Conservation (phyloP, 2,113 vertebrate species). For the Jaculus jaculus region DNA sequence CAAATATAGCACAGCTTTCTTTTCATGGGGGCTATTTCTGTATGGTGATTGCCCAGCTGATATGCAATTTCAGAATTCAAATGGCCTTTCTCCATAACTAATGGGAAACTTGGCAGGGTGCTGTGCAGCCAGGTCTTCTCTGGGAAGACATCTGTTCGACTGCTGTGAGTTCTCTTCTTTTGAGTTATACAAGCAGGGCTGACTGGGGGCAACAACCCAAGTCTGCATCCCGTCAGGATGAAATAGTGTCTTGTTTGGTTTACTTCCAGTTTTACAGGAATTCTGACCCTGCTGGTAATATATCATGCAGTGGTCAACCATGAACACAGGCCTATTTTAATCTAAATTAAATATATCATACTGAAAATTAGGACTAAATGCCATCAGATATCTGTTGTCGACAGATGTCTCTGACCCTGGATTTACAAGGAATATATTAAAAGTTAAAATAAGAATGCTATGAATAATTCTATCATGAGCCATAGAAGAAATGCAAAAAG, state of each 20-base stretch:
- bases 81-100: slow-evolving; percentile 76
- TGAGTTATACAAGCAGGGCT: slow-evolving; percentile 53
- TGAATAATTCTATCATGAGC: slow-evolving; percentile 20
- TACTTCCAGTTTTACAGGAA: not conserved
- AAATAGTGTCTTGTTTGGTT: slow-evolving; percentile 14
- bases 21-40: slow-evolving; percentile 78
- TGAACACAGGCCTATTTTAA: not conserved
- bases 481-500: not conserved
- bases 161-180: not conserved
- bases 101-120: slow-evolving; percentile 65
- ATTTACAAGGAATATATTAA: not conserved
- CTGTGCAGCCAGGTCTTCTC: slow-evolving; percentile 26
- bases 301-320: slow-evolving; percentile 5
- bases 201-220: not conserved
- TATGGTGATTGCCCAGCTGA: slow-evolving; percentile 78
- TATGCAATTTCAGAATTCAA: slow-evolving; percentile 77
- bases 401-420: slow-evolving; percentile 10
- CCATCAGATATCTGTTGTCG: too few relatives aligned
- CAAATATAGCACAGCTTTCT: slow-evolving; percentile 78
- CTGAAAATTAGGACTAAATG: not conserved
- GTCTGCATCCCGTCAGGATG: not conserved
- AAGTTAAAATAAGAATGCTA: slow-evolving; percentile 12
- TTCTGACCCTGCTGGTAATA: slow-evolving; percentile 4
- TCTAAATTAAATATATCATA: not conserved
- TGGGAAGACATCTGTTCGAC: slow-evolving; percentile 34